Percentiles rank a stretch among this genome's conserved stretches.
Evolutionary conservation across 2,888 invertebrate species (phyloP).

Genomic region (Noctua janthina): DNA sequence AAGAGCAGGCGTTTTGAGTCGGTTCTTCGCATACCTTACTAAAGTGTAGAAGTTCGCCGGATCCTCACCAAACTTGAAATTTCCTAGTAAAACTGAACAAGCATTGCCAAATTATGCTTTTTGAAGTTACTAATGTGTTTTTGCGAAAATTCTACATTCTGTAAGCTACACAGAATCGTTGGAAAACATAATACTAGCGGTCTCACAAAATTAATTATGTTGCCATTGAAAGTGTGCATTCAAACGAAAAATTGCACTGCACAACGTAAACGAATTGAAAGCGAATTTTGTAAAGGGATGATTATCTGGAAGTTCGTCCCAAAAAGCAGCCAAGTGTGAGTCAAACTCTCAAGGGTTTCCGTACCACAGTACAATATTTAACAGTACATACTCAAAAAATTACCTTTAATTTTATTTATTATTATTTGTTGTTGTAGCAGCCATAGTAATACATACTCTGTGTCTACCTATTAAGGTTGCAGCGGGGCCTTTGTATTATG

Average conservation of each 20-base stretch:
- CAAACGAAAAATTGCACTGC: conserved; percentile 1
- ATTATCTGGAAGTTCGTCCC: not conserved
- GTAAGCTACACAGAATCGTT: not conserved
- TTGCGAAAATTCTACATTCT: not conserved
- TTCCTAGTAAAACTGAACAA: not conserved
- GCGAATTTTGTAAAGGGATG: not conserved
- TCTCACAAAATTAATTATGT: not conserved
- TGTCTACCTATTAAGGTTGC: too few species aligned
- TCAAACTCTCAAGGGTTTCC: not conserved
- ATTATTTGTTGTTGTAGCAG: too few species aligned
- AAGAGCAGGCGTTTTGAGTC: not conserved
- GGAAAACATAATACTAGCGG: not conserved
- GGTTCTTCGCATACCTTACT: not conserved
- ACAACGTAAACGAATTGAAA: not conserved
- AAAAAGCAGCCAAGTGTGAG: not conserved
- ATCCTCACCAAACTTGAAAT: not conserved
- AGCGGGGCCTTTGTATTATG: too few species aligned
- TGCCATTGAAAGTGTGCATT: conserved; percentile 3
- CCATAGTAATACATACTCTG: too few species aligned
- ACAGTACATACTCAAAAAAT: too few species aligned
- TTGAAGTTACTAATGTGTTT: not conserved
- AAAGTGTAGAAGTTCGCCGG: not conserved
- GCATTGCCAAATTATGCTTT: not conserved
- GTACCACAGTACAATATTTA: not conserved
- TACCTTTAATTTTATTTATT: too few species aligned